Evolutionary conservation across 1,140 invertebrate genomes (phyloP).

Genomic region (Helicoverpa zea): DNA sequence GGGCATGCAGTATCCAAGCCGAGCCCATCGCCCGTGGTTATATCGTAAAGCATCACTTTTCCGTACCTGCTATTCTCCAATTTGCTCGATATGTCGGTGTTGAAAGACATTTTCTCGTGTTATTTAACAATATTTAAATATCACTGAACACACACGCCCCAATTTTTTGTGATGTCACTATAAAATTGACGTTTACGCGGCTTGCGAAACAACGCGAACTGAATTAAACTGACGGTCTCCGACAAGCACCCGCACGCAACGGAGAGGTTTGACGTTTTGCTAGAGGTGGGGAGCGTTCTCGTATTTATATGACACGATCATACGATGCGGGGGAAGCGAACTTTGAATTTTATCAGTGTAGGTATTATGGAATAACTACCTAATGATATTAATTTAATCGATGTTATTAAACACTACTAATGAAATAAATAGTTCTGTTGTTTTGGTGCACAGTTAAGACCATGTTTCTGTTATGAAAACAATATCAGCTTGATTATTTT

Average conservation of each 20-base stretch:
- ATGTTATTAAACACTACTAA: constrained; percentile 48
- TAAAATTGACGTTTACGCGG: constrained; percentile 69
- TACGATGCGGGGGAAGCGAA: constrained; percentile 82
- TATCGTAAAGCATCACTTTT: constrained; percentile 50
- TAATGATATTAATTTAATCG: constrained; percentile 54
- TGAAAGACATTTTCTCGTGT: constrained; percentile 84
- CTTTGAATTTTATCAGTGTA: constrained; percentile 72
- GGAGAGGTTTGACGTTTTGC: constrained; percentile 80
- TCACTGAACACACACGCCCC: constrained; percentile 83
- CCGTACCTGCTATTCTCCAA: constrained; percentile 84
- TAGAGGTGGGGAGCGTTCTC: constrained; percentile 77
- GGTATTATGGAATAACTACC: constrained; percentile 54
- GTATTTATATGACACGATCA: constrained; percentile 83
- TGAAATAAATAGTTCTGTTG: constrained; percentile 17
- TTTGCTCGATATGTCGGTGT: constrained; percentile 83
- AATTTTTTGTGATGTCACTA: constrained; percentile 69
- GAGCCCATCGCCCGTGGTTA: constrained; percentile 33
- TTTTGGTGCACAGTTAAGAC: constrained; percentile 50
- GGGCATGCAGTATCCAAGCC: constrained; percentile 51
- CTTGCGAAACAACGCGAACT: constrained; percentile 79
- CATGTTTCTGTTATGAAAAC: constrained; percentile 61
- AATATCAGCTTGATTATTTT: constrained; percentile 51
- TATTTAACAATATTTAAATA: constrained; percentile 79
- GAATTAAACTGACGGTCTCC: constrained; percentile 62
- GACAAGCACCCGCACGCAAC: constrained; percentile 72